Conservation (phyloP, 2,888 invertebrate species). For the Lumbricus terrestris region DNA sequence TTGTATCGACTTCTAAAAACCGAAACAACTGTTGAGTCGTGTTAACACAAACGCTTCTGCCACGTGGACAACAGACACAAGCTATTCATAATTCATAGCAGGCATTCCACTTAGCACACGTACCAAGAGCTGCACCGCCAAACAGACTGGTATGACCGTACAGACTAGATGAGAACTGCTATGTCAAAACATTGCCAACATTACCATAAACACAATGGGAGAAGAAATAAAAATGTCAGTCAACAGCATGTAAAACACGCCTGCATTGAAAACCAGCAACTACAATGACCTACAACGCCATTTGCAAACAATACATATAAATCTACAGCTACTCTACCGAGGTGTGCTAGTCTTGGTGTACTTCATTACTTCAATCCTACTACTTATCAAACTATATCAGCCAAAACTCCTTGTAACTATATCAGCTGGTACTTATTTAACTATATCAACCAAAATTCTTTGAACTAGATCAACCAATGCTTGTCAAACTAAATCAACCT, state of each 20-base stretch:
- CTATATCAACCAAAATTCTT: too few species aligned
- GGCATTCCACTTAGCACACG: not conserved
- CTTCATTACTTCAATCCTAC: too few species aligned
- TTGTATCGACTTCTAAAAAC: not conserved
- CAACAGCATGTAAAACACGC: not conserved
- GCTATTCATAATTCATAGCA: not conserved
- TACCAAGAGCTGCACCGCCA: too few species aligned
- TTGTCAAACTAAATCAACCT: too few species aligned
- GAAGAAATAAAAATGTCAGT: not conserved
- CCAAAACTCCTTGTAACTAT: too few species aligned
- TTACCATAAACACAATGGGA: not conserved
- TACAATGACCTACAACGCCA: not conserved
- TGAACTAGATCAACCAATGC: too few species aligned
- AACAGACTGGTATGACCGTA: not conserved
- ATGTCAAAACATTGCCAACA: not conserved
- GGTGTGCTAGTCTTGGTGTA: not conserved
- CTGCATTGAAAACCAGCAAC: not conserved
- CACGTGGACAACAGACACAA: not conserved
- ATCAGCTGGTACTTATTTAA: too few species aligned
- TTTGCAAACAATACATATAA: too few species aligned
- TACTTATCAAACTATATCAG: too few species aligned
- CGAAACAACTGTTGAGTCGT: not conserved
- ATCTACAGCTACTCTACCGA: not conserved
- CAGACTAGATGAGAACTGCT: not conserved
- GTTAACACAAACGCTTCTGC: not conserved